Percentiles rank a stretch among this genome's conserved stretches.
Conservation (phyloP, 2,797 vertebrate genomes). For the Tapirus indicus region DNA sequence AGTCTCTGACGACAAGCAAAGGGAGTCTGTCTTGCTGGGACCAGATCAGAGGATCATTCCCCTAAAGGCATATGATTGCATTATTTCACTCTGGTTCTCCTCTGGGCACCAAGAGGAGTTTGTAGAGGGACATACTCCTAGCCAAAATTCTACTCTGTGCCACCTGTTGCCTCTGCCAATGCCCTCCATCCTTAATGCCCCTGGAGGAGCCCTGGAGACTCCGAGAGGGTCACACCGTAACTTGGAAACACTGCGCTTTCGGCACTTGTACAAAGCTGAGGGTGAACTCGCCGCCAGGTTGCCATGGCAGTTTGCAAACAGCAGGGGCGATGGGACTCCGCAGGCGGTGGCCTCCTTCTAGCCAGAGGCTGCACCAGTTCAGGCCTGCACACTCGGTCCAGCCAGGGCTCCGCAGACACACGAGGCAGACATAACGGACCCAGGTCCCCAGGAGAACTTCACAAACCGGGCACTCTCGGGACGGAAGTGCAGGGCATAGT, state of each 20-base stretch:
- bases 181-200: neutral
- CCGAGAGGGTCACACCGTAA: neutral
- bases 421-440: neutral
- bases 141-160: neutral
- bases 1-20: neutral
- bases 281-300: slow-evolving; percentile 28
- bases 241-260: neutral
- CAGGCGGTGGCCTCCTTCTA: slow-evolving; percentile 7
- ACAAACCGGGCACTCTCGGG: neutral
- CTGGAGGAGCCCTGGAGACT: neutral
- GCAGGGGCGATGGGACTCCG: neutral
- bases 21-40: neutral
- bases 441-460: neutral
- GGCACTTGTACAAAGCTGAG: slow-evolving; percentile 1
- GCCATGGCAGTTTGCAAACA: slow-evolving; percentile 75
- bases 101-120: neutral
- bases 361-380: neutral
- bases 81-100: slow-evolving; percentile 21
- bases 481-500: neutral
- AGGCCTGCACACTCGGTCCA: neutral
- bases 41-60: slow-evolving; percentile 1
- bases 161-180: neutral
- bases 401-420: neutral
- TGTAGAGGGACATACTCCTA: too few relatives aligned
- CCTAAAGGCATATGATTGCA: neutral